A percentile compares a stretch with the other conserved stretches of the same genome.
phyloP scores from a whole-genome alignment of 1,140 invertebrate genomes.

The Eriosoma lanigerum region DNA sequence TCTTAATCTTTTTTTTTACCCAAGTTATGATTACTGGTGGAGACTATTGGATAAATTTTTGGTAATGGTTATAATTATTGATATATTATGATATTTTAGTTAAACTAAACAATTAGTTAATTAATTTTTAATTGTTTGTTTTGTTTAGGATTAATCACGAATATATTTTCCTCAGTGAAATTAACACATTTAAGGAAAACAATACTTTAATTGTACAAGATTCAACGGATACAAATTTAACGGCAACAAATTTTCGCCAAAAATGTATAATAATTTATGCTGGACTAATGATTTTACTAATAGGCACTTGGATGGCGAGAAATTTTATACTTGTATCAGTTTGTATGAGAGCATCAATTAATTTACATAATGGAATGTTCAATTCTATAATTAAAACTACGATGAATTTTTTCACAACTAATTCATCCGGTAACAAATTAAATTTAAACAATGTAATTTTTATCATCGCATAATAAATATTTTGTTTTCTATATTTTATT shows the following conservation, averaged over 20 bases:
- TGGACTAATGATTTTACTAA: constrained; percentile 65
- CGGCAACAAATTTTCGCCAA: no score
- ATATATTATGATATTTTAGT: no score
- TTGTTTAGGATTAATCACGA: constrained; percentile 61
- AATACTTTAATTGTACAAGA: not conserved
- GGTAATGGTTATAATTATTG: no score
- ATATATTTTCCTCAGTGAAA: constrained; percentile 55
- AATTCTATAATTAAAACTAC: constrained; percentile 75
- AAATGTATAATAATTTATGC: constrained; percentile 66
- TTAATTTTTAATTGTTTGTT: not conserved
- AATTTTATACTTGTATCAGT: constrained; percentile 75
- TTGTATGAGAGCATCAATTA: constrained; percentile 77
- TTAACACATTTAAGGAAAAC: not conserved
- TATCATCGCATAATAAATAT: no score
- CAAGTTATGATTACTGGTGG: constrained; percentile 71
- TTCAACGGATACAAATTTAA: constrained; percentile 8
- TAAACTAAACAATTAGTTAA: no score
- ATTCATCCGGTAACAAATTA: constrained; percentile 64
- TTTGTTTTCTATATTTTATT: not conserved
- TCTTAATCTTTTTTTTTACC: constrained; percentile 66
- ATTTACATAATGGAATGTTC: constrained; percentile 85
- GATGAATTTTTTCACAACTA: constrained; percentile 88
- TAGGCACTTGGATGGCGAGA: constrained; percentile 63
- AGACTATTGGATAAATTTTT: constrained; percentile 77
- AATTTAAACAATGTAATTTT: no score